Evolutionary conservation across 2,888 invertebrate genomes (phyloP).

Genomic region (Holacanthella duospinosa): DNA sequence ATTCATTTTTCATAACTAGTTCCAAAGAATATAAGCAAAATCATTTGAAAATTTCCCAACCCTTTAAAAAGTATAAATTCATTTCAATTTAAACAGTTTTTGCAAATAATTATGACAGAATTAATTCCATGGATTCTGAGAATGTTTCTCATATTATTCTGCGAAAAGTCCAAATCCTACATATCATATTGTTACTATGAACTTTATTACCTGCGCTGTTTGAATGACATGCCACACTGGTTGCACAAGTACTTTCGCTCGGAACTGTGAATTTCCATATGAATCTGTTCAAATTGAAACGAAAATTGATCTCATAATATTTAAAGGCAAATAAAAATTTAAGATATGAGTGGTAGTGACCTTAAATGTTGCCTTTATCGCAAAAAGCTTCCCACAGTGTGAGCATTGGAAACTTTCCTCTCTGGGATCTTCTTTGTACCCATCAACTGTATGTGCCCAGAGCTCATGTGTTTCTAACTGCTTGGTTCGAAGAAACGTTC

Average conservation of each 20-base stretch:
- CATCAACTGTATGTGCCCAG: neutral
- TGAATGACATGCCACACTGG: neutral
- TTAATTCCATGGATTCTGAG: too few species aligned
- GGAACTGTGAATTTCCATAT: neutral
- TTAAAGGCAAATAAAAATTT: neutral
- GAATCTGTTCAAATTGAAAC: neutral
- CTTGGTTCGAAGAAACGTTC: neutral
- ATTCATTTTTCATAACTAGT: too few species aligned
- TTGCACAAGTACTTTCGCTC: neutral
- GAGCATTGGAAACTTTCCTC: neutral
- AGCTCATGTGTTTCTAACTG: neutral
- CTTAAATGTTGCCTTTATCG: neutral
- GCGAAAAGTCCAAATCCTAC: neutral
- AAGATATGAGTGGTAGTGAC: neutral
- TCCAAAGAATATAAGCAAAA: neutral
- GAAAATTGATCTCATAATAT: neutral
- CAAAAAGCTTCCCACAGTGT: neutral
- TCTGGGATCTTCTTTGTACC: neutral
- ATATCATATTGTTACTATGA: neutral
- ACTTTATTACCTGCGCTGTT: neutral
- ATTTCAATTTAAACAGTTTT: too few species aligned
- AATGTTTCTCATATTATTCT: neutral
- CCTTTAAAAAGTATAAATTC: neutral
- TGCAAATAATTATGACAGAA: too few species aligned
- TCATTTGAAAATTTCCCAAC: neutral